phyloP scores from a whole-genome alignment of 2,113 vertebrate species.

The Geococcyx californianus region DNA sequence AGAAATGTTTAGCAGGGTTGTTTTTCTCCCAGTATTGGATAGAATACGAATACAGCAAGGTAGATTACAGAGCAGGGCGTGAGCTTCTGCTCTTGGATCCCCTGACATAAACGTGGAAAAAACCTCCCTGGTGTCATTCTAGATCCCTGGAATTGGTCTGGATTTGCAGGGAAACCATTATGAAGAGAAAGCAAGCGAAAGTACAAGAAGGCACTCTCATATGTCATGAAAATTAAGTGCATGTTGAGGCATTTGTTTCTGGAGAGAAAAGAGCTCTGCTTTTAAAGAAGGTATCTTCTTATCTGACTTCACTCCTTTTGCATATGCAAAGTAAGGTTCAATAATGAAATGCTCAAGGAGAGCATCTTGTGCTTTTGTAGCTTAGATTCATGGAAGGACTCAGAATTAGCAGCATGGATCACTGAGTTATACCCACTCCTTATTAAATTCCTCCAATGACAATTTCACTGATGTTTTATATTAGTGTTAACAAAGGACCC shows the following conservation, averaged over 20 bases:
- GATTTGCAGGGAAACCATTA: background rate
- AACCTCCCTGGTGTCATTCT: background rate
- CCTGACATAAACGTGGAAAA: background rate
- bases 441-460: slow-evolving; percentile 63
- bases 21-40: background rate
- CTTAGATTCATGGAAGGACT: background rate
- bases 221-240: background rate
- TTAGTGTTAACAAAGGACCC: slow-evolving; percentile 57
- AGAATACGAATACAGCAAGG: background rate
- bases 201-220: background rate
- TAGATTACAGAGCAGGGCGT: background rate
- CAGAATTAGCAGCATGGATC: background rate
- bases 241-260: background rate
- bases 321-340: background rate
- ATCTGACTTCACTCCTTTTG: background rate
- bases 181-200: background rate
- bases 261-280: background rate
- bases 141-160: background rate
- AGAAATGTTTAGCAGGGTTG: background rate
- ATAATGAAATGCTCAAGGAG: background rate
- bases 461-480: slow-evolving; percentile 67
- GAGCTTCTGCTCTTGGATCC: background rate
- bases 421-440: slow-evolving; percentile 19
- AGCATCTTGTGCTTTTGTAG: background rate
- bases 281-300: background rate